Evolutionary conservation across 2,113 vertebrate species (phyloP).

Genomic region (Pachycephala philippinensis): DNA sequence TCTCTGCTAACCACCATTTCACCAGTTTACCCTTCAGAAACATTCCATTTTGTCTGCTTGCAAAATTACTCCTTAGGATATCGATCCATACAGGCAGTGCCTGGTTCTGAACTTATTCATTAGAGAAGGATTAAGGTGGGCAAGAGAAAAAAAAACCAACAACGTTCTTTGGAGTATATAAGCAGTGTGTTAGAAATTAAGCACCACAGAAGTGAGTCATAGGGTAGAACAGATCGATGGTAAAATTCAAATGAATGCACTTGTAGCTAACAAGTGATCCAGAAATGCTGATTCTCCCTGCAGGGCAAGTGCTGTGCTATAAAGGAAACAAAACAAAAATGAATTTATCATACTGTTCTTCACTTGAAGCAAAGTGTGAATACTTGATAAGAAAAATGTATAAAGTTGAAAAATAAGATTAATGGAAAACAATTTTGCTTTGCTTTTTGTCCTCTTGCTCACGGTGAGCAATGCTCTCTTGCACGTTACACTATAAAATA

Average conservation of each 20-base stretch:
- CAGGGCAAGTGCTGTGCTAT: slow-evolving; percentile 1
- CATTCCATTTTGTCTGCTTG: not conserved
- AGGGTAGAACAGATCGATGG: slow-evolving; percentile 9
- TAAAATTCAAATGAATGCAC: slow-evolving; percentile 14
- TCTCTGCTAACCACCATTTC: not conserved
- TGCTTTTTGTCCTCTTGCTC: not conserved
- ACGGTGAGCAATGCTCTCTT: not conserved
- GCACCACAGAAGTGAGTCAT: not conserved
- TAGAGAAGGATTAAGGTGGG: slow-evolving; percentile 43
- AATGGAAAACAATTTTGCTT: not conserved
- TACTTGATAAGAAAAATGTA: slow-evolving; percentile 30
- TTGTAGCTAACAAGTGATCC: not conserved
- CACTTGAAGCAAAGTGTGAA: slow-evolving; percentile 38
- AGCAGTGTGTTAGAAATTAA: slow-evolving; percentile 48
- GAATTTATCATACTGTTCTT: slow-evolving; percentile 47
- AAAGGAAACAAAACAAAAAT: slow-evolving; percentile 55
- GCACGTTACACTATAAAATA: not conserved
- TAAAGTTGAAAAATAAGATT: slow-evolving; percentile 18
- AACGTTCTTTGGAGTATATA: not conserved
- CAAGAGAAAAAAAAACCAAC: not conserved
- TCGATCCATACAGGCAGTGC: slow-evolving; percentile 4
- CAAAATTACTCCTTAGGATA: slow-evolving; percentile 27
- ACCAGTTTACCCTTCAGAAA: slow-evolving; percentile 37
- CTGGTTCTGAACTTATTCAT: slow-evolving; percentile 25
- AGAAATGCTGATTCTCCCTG: slow-evolving; percentile 18